Conservation (phyloP, 2,888 invertebrate genomes). For the Colletes collaris region DNA sequence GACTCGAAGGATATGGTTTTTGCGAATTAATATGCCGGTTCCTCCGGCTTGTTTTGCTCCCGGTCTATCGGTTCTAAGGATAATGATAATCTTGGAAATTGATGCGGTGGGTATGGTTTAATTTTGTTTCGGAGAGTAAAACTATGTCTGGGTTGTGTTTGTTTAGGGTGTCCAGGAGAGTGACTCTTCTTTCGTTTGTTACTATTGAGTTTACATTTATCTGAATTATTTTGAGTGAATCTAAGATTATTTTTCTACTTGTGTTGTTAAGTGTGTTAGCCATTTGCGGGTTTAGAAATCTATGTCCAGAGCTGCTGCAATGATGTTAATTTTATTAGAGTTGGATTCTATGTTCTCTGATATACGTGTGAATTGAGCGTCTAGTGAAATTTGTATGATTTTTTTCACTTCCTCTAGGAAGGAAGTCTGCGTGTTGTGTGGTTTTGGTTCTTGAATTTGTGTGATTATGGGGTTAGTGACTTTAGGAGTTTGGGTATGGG, state of each 20-base stretch:
- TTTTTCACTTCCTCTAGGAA: not conserved
- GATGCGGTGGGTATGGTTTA: not conserved
- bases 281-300: not conserved
- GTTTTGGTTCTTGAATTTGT: not conserved
- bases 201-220: conserved; percentile 24
- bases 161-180: not conserved
- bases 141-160: conserved; percentile 4
- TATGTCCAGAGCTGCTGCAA: not conserved
- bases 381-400: not conserved
- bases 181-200: not conserved
- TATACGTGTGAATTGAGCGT: not conserved
- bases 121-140: conserved; percentile 4
- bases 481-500: not conserved
- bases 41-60: not conserved
- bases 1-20: not conserved
- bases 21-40: not conserved
- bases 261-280: not conserved
- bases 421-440: not conserved
- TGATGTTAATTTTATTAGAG: not conserved
- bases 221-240: not conserved
- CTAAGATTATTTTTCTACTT: not conserved
- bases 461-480: not conserved
- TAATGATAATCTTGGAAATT: not conserved
- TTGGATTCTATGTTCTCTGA: not conserved
- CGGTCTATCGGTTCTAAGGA: not conserved